These are phyloP conservation scores for Orthosia gothica DNA, from an alignment of 2,888 invertebrate species.

Conservation along the genomic window DNA sequence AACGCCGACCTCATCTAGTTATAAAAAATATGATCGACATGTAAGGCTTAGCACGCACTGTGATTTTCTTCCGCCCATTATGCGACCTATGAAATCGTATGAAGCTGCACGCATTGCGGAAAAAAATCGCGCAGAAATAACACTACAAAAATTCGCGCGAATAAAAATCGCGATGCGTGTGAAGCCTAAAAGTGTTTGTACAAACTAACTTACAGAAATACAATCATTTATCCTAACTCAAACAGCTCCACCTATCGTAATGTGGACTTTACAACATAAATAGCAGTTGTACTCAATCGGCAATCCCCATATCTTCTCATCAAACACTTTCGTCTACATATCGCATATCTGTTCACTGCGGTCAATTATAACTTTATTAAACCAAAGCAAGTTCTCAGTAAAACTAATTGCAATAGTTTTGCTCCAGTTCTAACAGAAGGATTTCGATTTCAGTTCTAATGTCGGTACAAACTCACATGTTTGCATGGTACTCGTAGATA, in stretches of 20 bases:
- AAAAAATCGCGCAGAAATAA: too few relatives aligned
- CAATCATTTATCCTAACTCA: neutral
- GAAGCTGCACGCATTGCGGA: too few relatives aligned
- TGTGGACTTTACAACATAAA: slow-evolving; percentile 32
- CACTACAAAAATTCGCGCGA: too few relatives aligned
- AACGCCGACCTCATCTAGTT: too few relatives aligned
- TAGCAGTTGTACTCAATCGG: slow-evolving; percentile 18
- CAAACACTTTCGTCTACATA: slow-evolving; percentile 41
- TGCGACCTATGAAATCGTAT: too few relatives aligned
- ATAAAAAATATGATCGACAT: too few relatives aligned
- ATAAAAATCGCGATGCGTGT: too few relatives aligned
- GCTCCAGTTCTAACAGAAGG: slow-evolving; percentile 12
- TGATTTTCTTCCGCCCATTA: too few relatives aligned
- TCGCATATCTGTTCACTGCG: slow-evolving; percentile 32
- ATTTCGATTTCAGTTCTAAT: slow-evolving; percentile 25
- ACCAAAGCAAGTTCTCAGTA: slow-evolving; percentile 20
- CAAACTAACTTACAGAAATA: too few relatives aligned
- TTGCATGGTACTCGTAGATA: slow-evolving; percentile 17
- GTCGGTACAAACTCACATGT: slow-evolving; percentile 16
- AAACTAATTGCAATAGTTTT: slow-evolving; percentile 53
- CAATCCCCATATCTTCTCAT: slow-evolving; percentile 28
- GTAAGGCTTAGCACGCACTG: too few relatives aligned
- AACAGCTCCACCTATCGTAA: slow-evolving; percentile 9
- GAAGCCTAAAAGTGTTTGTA: too few relatives aligned
- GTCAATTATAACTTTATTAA: slow-evolving; percentile 57